Conservation (phyloP, 1,140 invertebrate species). For the Halictus rubicundus region DNA sequence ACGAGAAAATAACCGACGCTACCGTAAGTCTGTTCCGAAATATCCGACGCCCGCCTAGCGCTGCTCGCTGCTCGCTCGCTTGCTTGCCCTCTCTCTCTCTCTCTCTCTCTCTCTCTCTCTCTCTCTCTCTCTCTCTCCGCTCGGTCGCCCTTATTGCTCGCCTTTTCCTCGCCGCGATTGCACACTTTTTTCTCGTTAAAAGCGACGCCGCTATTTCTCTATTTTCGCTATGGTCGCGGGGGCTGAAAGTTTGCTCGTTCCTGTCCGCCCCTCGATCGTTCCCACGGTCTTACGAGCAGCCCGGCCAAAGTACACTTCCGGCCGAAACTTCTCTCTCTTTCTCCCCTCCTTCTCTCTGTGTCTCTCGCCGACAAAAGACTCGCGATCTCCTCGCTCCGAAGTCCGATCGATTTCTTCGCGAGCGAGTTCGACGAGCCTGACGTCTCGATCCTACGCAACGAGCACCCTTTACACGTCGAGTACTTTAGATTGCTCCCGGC, state of each 20-base stretch:
- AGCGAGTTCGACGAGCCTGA: neutral
- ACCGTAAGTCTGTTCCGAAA: slow-evolving; percentile 60
- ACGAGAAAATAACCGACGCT: slow-evolving; percentile 70
- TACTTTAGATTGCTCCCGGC: no score
- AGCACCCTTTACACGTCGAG: no score
- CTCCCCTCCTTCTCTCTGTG: neutral
- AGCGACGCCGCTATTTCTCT: slow-evolving; percentile 9
- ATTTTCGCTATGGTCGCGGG: neutral
- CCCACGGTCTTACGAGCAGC: neutral
- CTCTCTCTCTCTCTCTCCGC: neutral
- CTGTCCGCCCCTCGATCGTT: neutral
- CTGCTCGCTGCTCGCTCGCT: no score
- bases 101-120: neutral
- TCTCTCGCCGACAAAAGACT: slow-evolving; percentile 6
- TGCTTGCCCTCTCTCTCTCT: no score
- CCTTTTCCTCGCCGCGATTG: slow-evolving; percentile 21
- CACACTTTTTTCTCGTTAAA: slow-evolving; percentile 21
- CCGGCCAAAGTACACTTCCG: neutral
- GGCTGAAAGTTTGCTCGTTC: slow-evolving; percentile 32
- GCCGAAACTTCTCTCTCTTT: neutral
- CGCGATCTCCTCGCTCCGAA: slow-evolving; percentile 18
- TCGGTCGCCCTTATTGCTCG: slow-evolving; percentile 5
- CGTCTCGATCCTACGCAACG: no score
- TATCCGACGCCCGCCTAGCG: slow-evolving; percentile 41
- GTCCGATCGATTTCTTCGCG: slow-evolving; percentile 8